phyloP scores from a whole-genome alignment of 2,888 invertebrate species.

The Prionchulus punctatus region DNA sequence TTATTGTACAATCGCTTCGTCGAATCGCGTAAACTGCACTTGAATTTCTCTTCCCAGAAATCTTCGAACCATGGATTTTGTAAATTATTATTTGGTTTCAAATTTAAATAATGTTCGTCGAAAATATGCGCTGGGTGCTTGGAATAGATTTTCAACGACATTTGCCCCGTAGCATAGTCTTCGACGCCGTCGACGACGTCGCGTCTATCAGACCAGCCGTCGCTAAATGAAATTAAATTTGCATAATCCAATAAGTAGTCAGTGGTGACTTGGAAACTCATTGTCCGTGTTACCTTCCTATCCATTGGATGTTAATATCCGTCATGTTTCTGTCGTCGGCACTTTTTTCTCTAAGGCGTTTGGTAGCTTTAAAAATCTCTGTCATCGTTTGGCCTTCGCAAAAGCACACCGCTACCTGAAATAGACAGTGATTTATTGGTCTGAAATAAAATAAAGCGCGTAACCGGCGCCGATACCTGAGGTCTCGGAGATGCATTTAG shows the following conservation, averaged over 20 bases:
- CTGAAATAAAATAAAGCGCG: too few relatives aligned
- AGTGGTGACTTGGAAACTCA: neutral
- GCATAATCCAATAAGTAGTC: neutral
- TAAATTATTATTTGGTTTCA: slow-evolving; percentile 40
- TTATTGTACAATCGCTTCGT: neutral
- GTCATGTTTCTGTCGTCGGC: slow-evolving; percentile 2
- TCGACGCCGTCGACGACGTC: slow-evolving; percentile 55
- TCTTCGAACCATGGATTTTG: slow-evolving; percentile 58
- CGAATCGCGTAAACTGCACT: slow-evolving; percentile 37
- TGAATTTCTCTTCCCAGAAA: slow-evolving; percentile 57
- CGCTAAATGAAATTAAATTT: slow-evolving; percentile 39
- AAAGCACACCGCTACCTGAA: slow-evolving; percentile 46
- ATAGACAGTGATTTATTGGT: too few relatives aligned
- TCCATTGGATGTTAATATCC: slow-evolving; percentile 26
- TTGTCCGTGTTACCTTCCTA: slow-evolving; percentile 16
- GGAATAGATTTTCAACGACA: slow-evolving; percentile 58
- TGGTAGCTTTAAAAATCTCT: slow-evolving; percentile 25
- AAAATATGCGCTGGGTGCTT: slow-evolving; percentile 49
- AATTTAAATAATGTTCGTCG: slow-evolving; percentile 12
- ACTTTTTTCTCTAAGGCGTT: slow-evolving; percentile 15
- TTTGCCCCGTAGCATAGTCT: slow-evolving; percentile 49
- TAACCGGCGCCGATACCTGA: neutral
- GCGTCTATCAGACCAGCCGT: slow-evolving; percentile 56
- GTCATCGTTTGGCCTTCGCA: slow-evolving; percentile 56
- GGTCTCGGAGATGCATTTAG: neutral